A percentile compares a stretch with the other conserved stretches of the same genome.
phyloP scores from a whole-genome alignment of 2,888 invertebrate species.

The Pharmacophagus antenor region DNA sequence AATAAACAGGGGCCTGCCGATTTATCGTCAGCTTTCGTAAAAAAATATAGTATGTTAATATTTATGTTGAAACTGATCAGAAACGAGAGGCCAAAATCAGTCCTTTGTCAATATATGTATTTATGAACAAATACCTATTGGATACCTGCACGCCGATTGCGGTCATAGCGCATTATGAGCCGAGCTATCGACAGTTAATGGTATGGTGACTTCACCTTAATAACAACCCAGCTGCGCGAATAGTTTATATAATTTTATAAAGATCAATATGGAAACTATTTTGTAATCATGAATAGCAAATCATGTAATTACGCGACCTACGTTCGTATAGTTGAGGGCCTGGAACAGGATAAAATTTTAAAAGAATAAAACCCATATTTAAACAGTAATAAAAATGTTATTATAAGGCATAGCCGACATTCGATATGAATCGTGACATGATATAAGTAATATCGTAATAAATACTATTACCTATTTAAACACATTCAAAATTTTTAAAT shows the following conservation, averaged over 20 bases:
- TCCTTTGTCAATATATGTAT: conserved; percentile 55
- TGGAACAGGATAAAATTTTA: not conserved
- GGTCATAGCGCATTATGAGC: conserved; percentile 24
- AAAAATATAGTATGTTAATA: conserved; percentile 42
- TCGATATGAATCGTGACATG: not conserved
- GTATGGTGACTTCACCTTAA: conserved; percentile 16
- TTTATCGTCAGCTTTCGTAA: conserved; percentile 66
- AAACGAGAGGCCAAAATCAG: conserved; percentile 45
- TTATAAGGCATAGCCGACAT: not conserved
- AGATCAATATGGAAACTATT: conserved; percentile 16
- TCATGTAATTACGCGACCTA: conserved; percentile 14
- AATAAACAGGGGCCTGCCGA: conserved; percentile 65
- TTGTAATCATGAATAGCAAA: conserved; percentile 7
- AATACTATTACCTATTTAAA: not conserved
- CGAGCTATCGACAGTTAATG: conserved; percentile 13
- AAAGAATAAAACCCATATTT: not conserved
- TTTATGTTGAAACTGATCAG: conserved; percentile 46
- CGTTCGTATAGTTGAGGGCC: not conserved
- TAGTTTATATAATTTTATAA: conserved; percentile 21
- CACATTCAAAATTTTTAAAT: not conserved
- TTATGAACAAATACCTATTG: conserved; percentile 19
- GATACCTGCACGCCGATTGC: conserved; percentile 25
- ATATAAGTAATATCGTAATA: not conserved
- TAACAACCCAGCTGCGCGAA: conserved; percentile 9
- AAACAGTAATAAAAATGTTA: not conserved